Evolutionary conservation across 2,797 vertebrate genomes (phyloP).

Genomic region (Channa striata): DNA sequence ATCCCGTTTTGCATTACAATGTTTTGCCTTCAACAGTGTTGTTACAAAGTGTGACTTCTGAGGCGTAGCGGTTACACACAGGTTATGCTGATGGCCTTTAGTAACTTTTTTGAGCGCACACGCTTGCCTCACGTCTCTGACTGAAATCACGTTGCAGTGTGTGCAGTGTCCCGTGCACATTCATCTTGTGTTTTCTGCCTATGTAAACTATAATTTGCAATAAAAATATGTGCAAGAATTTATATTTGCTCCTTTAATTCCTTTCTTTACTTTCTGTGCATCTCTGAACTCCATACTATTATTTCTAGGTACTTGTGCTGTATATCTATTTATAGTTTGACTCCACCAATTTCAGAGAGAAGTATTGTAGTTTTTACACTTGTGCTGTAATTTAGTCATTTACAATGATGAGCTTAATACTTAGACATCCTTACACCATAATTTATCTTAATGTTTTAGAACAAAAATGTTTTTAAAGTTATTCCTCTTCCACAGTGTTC

Average conservation of each 20-base stretch:
- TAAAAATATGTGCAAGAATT: slow-evolving; percentile 32
- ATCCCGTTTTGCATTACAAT: slow-evolving; percentile 9
- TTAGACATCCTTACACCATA: too few species aligned
- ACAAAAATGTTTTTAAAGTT: too few species aligned
- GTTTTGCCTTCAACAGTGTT: neutral
- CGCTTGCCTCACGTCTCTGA: neutral
- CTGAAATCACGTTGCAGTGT: slow-evolving; percentile 45
- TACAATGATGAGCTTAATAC: too few species aligned
- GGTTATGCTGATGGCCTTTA: neutral
- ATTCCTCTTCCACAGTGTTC: too few species aligned
- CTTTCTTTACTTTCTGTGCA: neutral
- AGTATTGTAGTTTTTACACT: neutral
- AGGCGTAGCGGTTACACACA: neutral
- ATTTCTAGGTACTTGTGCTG: neutral
- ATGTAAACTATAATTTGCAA: slow-evolving; percentile 38
- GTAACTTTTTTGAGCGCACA: slow-evolving; percentile 2
- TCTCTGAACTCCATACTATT: neutral
- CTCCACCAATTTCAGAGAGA: neutral
- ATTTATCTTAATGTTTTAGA: too few species aligned
- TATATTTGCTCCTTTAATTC: neutral
- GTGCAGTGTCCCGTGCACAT: slow-evolving; percentile 21
- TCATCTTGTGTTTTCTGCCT: slow-evolving; percentile 31
- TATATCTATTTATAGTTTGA: neutral
- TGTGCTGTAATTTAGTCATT: too few species aligned
- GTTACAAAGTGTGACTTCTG: neutral